Conservation (phyloP, 2,888 invertebrate species). For the Xylophagus ater region DNA sequence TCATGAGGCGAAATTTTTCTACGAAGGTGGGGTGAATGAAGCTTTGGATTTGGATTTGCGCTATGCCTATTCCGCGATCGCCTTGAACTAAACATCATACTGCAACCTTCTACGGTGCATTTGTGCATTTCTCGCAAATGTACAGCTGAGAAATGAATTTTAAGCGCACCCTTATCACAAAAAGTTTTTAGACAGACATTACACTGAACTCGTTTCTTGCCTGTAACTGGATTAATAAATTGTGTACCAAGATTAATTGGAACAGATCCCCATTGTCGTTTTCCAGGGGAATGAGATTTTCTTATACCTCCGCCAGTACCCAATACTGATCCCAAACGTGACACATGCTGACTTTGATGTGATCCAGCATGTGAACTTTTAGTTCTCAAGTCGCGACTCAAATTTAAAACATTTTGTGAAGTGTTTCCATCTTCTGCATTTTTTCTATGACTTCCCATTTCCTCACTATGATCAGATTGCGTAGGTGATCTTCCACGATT, state of each 20-base stretch:
- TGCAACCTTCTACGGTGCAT: slow-evolving; percentile 96
- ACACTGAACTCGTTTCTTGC: slow-evolving; percentile 95
- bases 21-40: slow-evolving; percentile 89
- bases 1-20: slow-evolving; percentile 92
- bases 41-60: slow-evolving; percentile 95
- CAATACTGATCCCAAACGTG: slow-evolving; percentile 15
- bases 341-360: slow-evolving; percentile 24
- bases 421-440: slow-evolving; percentile 30
- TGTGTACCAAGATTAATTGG: slow-evolving; percentile 78
- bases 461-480: slow-evolving; percentile 23
- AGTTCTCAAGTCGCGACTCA: slow-evolving; percentile 44
- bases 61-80: slow-evolving; percentile 92
- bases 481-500: slow-evolving; percentile 24
- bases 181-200: slow-evolving; percentile 97
- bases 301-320: slow-evolving; percentile 23
- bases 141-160: slow-evolving; percentile 98
- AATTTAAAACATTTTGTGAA: slow-evolving; percentile 51
- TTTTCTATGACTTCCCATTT: slow-evolving; percentile 30
- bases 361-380: slow-evolving; percentile 20
- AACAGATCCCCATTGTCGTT: slow-evolving; percentile 68
- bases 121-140: slow-evolving; percentile 99
- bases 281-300: slow-evolving; percentile 52
- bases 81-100: slow-evolving; percentile 98
- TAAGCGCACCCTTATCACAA: slow-evolving; percentile 98
- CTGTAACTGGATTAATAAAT: slow-evolving; percentile 84